Evolutionary conservation across 2,797 vertebrate species (phyloP).

Genomic region (Schizothorax lantsangensis): DNA sequence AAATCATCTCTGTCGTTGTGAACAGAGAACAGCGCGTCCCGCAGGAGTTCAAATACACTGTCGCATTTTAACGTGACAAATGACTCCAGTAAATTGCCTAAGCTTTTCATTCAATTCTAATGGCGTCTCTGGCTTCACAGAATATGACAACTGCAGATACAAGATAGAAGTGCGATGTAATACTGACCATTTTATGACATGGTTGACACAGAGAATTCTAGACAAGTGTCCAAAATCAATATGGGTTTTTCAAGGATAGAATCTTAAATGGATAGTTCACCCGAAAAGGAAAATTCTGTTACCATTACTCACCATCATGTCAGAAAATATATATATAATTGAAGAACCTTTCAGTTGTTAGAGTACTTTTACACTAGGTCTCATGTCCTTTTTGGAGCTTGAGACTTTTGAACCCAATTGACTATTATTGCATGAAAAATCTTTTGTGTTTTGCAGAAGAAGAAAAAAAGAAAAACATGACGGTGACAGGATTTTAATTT

Average conservation of each 20-base stretch:
- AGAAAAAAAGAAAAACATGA: neutral
- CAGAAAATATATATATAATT: neutral
- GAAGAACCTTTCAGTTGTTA: neutral
- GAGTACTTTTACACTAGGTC: neutral
- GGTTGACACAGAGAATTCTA: neutral
- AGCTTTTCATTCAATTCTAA: slow-evolving; percentile 22
- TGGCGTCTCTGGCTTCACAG: neutral
- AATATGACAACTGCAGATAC: neutral
- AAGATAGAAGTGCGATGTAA: neutral
- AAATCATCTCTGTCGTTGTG: slow-evolving; percentile 45
- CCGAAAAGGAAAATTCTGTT: neutral
- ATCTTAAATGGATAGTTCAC: neutral
- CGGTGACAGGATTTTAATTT: neutral
- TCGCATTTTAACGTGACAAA: slow-evolving; percentile 55
- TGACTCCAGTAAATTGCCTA: slow-evolving; percentile 40
- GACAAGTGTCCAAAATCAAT: neutral
- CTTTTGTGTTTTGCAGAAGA: neutral
- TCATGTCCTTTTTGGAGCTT: neutral
- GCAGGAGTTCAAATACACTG: slow-evolving; percentile 43
- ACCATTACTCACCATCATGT: neutral
- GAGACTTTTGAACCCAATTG: neutral
- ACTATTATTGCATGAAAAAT: neutral
- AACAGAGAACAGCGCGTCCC: slow-evolving; percentile 39
- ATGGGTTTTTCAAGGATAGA: neutral
- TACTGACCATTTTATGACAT: neutral